Percentiles rank a stretch among this genome's conserved stretches.
phyloP scores from a whole-genome alignment of 1,140 invertebrate genomes.

The Chironomus striatipennis region DNA sequence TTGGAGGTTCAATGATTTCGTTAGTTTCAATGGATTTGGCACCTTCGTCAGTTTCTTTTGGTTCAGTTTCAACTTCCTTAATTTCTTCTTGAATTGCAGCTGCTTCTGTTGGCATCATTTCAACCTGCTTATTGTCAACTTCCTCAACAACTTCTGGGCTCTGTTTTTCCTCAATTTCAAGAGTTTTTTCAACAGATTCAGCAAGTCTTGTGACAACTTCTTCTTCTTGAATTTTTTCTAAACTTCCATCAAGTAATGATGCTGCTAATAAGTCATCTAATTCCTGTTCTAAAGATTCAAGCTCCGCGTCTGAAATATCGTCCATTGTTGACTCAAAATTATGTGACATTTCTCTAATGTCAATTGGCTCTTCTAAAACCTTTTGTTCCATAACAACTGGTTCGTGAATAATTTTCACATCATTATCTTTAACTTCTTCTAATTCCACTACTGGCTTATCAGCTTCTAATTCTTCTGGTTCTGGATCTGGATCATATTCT shows the following conservation, averaged over 20 bases:
- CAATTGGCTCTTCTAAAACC: background rate
- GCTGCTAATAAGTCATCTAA: constrained; percentile 3
- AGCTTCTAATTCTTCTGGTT: background rate
- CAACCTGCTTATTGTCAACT: background rate
- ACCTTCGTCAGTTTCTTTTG: constrained; percentile 28
- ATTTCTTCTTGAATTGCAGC: background rate
- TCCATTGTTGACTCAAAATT: constrained; percentile 40
- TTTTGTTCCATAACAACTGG: constrained; percentile 4
- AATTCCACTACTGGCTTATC: background rate
- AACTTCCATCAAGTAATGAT: constrained; percentile 30
- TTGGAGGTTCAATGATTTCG: background rate
- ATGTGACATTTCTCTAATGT: constrained; percentile 3
- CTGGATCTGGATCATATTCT: background rate
- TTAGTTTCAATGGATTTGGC: background rate
- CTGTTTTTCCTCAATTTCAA: constrained; percentile 25
- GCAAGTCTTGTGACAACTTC: constrained; percentile 30
- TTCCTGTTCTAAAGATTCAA: constrained; percentile 40
- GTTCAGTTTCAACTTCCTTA: constrained; percentile 24
- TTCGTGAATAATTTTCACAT: background rate
- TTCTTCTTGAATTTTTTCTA: constrained; percentile 38
- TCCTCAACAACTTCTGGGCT: background rate
- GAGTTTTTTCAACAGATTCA: constrained; percentile 25
- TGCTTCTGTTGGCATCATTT: background rate
- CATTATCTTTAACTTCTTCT: background rate
- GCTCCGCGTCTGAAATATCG: constrained; percentile 38